phyloP scores from a whole-genome alignment of 2,888 invertebrate genomes.

The Biston betularia region DNA sequence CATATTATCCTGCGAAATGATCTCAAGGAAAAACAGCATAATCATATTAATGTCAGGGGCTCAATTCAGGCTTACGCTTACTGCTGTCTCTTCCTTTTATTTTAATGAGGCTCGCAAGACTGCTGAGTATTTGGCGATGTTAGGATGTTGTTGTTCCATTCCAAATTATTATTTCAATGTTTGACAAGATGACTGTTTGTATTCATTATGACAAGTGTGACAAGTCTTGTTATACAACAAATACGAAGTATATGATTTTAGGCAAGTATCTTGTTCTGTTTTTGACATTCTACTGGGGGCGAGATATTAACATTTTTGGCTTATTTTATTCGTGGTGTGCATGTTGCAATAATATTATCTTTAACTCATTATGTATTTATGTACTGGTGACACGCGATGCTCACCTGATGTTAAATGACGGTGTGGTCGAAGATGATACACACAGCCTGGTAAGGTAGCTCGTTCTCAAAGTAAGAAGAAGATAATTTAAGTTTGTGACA shows the following conservation, averaged over 20 bases:
- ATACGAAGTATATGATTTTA: not conserved
- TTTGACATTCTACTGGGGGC: no score
- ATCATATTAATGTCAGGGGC: conserved; percentile 37
- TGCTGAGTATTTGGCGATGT: conserved; percentile 34
- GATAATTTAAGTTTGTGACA: no score
- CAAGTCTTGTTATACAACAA: conserved; percentile 2
- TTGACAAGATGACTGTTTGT: conserved; percentile 16
- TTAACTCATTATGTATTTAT: no score
- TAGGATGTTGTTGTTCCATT: conserved; percentile 34
- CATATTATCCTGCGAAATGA: conserved; percentile 35
- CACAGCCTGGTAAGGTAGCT: no score
- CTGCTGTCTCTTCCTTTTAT: conserved; percentile 40
- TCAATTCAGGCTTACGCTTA: conserved; percentile 37
- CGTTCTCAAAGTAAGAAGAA: no score
- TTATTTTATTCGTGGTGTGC: no score
- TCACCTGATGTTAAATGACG: no score
- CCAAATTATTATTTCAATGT: conserved; percentile 29
- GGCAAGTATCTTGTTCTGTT: not conserved
- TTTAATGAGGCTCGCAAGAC: conserved; percentile 36
- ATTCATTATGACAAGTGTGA: conserved; percentile 1
- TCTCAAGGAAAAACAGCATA: conserved; percentile 35
- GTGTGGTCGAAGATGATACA: no score
- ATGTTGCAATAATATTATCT: no score
- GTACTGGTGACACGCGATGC: no score
- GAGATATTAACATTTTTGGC: no score